Base-by-base conservation (phyloP, 2,888 invertebrate genomes). In the Diarsia mendica region DNA sequence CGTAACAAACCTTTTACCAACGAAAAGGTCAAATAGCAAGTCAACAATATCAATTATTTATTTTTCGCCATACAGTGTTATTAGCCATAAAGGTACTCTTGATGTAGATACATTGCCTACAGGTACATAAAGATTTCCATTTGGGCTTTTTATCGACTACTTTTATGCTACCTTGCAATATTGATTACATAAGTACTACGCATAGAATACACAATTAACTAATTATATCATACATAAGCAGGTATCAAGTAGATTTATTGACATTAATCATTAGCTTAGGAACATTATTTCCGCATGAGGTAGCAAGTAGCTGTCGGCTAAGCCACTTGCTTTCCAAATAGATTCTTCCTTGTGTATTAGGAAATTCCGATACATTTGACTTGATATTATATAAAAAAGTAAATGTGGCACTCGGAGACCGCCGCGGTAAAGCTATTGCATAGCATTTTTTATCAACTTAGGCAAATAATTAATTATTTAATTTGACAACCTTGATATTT, bases 251-350 rank as follows among this genome's bases (percentile, higher is more conserved):
- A 53, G 49, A 75, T 65, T 79, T 80, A 79, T 75, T 80, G 66
- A 80, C 79, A 75, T 51, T 80, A 79, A 80, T 80, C 60, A 75
- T 75, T 69, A 61, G 65, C 53, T 66, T 61, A 66, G 53, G 61
- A 83, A 72, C 70, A 66, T 75, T 79, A 82, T 79, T 79, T 67
- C 72, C 83, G 82, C 79, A 79, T 15, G 75, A 83, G 51, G 53
- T 68, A 75, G 53, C 79, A 75, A 75, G n/a, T n/a, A 51, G 60
- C 60, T 44, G 51, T 44, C 48, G 28, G 60, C 49, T 65, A 11
- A 72, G n/a, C 61, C 63, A 73, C 65, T 58, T n/a, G 63, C 84
- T 82, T 83, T 80, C 80, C 72, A 76, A 83, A 80, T 72, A 51
- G 46, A 76, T 70, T 80, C 80, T 83, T 83, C 84, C 80, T 83